These are phyloP conservation scores for Euclidia mi DNA, from an alignment of 2,888 invertebrate species.

Conservation along the genomic window DNA sequence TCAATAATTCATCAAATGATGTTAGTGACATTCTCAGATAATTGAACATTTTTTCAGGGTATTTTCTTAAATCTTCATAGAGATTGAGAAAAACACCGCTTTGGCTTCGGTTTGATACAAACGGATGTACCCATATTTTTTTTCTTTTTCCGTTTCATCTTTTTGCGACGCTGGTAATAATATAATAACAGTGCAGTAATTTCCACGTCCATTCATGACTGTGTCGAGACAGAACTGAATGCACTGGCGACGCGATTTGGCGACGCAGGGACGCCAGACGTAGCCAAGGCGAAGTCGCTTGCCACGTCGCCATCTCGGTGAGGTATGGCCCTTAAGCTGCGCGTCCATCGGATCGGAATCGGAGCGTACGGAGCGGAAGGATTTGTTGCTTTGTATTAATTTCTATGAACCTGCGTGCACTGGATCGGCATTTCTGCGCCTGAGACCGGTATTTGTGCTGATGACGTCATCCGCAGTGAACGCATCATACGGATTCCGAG, in stretches of 20 bases:
- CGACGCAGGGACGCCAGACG: slow-evolving; percentile 32
- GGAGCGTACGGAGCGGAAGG: too few relatives aligned
- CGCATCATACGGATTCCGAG: too few relatives aligned
- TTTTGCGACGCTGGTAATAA: slow-evolving; percentile 15
- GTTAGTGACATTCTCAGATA: slow-evolving; percentile 41
- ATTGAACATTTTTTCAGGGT: slow-evolving; percentile 38
- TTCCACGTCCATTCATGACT: slow-evolving; percentile 20
- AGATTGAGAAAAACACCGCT: too few relatives aligned
- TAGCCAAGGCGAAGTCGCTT: slow-evolving; percentile 23
- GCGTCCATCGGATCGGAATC: too few relatives aligned
- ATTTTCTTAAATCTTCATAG: slow-evolving; percentile 43
- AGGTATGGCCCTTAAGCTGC: too few relatives aligned
- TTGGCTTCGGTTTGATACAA: too few relatives aligned
- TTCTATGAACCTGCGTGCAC: too few relatives aligned
- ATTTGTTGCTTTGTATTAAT: too few relatives aligned
- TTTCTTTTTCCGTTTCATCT: slow-evolving; percentile 20
- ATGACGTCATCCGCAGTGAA: too few relatives aligned
- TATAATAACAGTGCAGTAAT: slow-evolving; percentile 5
- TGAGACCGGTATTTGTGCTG: too few relatives aligned
- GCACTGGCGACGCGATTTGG: slow-evolving; percentile 36
- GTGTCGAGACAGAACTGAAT: slow-evolving; percentile 17
- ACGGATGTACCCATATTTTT: too few relatives aligned
- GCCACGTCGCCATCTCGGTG: slow-evolving; percentile 3
- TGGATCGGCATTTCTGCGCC: too few relatives aligned
- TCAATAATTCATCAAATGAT: slow-evolving; percentile 47